Evolutionary conservation across 1,140 invertebrate genomes (phyloP).

Genomic region (Radopholus similis): DNA sequence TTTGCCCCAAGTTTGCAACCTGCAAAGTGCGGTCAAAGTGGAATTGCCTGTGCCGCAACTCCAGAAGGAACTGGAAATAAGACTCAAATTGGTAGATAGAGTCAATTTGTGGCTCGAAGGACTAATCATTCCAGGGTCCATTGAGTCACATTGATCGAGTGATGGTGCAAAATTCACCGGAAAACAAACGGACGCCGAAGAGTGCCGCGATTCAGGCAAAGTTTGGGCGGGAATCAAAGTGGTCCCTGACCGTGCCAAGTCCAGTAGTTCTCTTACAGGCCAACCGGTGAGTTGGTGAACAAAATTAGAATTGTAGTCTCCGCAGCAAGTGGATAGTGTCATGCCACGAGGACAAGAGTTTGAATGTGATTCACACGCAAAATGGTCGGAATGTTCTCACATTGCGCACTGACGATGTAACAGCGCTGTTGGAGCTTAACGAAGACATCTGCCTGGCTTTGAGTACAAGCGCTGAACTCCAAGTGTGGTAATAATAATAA

Average conservation of each 20-base stretch:
- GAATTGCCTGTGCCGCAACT: slow-evolving; percentile 4
- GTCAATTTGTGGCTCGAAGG: background rate
- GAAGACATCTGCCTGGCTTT: slow-evolving; percentile 5
- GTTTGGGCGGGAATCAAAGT: slow-evolving; percentile 8
- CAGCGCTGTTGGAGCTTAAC: background rate
- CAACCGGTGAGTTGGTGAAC: background rate
- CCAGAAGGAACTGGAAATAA: slow-evolving; percentile 7
- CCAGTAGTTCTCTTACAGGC: background rate
- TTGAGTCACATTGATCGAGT: slow-evolving; percentile 4
- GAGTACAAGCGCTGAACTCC: background rate
- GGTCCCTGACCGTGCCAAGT: background rate
- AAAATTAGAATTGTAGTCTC: background rate
- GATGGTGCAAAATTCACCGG: slow-evolving; percentile 13
- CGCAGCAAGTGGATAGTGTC: slow-evolving; percentile 5
- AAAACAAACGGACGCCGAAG: slow-evolving; percentile 12
- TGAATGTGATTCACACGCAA: slow-evolving; percentile 3
- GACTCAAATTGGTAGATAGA: slow-evolving; percentile 5
- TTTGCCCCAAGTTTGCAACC: background rate
- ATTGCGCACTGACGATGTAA: background rate
- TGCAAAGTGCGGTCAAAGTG: background rate
- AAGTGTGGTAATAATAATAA: too few relatives aligned
- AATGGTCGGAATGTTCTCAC: background rate
- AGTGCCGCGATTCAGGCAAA: slow-evolving; percentile 1
- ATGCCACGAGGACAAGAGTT: slow-evolving; percentile 2
- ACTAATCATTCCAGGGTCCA: background rate